Conservation (phyloP, 2,888 invertebrate genomes). For the Flexamia atlantica region DNA sequence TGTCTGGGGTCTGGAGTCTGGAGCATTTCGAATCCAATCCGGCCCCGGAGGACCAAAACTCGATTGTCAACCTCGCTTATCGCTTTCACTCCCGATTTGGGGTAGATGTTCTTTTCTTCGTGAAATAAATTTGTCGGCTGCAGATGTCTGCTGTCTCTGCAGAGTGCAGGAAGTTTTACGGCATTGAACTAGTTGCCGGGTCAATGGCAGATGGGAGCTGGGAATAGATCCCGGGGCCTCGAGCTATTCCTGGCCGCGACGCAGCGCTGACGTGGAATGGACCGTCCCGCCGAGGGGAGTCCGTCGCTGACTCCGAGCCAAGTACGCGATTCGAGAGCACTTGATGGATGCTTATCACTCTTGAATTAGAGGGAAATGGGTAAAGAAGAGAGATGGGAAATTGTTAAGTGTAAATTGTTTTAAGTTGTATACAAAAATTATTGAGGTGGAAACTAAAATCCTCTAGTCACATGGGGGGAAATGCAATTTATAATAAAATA, state of each 20-base stretch:
- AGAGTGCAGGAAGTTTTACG: too few species aligned
- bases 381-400: too few species aligned
- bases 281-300: neutral
- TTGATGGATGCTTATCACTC: too few species aligned
- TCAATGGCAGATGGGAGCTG: constrained; percentile 38
- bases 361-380: too few species aligned
- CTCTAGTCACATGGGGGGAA: too few species aligned
- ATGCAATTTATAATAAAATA: too few species aligned
- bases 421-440: too few species aligned
- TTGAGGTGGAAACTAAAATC: too few species aligned
- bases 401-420: too few species aligned
- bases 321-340: too few species aligned
- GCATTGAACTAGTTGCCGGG: constrained; percentile 55
- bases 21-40: neutral
- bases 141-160: constrained; percentile 17
- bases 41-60: constrained; percentile 21
- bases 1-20: neutral
- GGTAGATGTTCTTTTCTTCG: neutral
- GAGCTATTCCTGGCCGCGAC: constrained; percentile 41
- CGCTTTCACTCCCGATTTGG: constrained; percentile 31
- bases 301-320: neutral
- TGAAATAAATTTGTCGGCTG: neutral
- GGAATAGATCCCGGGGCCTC: constrained; percentile 56
- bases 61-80: neutral
- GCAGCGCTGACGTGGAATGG: constrained; percentile 43